Conservation (phyloP, 30 jellyfish, hydroid and myxozoan species). For the Aurelia sp. region DNA sequence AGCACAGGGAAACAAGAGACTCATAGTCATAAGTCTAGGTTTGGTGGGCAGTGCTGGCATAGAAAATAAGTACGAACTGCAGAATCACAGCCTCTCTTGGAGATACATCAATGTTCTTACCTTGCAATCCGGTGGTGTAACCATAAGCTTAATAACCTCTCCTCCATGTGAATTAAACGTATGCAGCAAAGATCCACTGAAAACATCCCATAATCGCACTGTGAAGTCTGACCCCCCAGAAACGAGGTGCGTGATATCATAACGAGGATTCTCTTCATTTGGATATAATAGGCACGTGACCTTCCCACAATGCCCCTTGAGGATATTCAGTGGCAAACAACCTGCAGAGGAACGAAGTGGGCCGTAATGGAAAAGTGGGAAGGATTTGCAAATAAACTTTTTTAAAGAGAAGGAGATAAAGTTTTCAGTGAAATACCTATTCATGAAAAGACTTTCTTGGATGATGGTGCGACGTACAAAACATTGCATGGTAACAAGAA, state of each 20-base stretch:
- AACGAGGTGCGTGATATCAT: constrained; percentile 85
- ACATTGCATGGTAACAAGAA: too few species aligned
- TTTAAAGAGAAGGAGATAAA: too few species aligned
- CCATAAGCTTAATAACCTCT: constrained; percentile 82
- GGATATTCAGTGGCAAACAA: constrained; percentile 42
- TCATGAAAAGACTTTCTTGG: too few species aligned
- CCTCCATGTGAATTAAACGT: constrained; percentile 98
- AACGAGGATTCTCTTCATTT: constrained; percentile 98
- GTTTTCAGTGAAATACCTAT: too few species aligned
- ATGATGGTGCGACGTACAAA: too few species aligned
- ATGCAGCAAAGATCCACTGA: constrained; percentile 73
- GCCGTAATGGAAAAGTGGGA: too few species aligned
- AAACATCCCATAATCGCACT: constrained; percentile 96
- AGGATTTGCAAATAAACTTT: too few species aligned
- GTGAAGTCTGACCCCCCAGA: constrained; percentile 99
- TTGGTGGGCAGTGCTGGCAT: background rate
- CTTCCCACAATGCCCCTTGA: constrained; percentile 92
- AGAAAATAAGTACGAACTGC: background rate
- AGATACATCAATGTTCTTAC: constrained; percentile 40
- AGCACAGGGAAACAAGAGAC: too few species aligned
- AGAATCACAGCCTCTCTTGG: background rate
- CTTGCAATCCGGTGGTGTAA: constrained; percentile 97
- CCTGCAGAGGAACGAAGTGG: constrained; percentile 29
- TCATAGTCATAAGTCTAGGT: too few species aligned
- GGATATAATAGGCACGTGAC: constrained; percentile 97